Percentiles rank a stretch among this genome's conserved stretches.
These are phyloP conservation scores for Agapostemon virescens DNA, from an alignment of 2,888 invertebrate species.

Conservation along the genomic window DNA sequence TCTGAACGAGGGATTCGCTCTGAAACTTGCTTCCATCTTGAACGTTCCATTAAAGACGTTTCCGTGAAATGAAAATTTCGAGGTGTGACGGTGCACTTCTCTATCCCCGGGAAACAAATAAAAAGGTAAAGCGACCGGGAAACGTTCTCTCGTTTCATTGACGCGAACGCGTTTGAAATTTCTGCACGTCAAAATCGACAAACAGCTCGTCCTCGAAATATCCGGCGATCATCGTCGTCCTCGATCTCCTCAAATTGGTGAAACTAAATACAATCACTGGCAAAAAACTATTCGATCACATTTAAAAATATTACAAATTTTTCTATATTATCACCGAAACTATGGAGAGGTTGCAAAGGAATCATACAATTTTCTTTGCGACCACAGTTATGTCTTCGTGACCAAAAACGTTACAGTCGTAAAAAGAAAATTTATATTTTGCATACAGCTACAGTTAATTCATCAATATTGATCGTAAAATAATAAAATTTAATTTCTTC, in stretches of 20 bases:
- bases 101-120: conserved; percentile 6
- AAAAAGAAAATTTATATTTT: no score
- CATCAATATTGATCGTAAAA: no score
- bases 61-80: conserved; percentile 29
- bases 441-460: no score
- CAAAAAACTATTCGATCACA: no score
- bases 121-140: conserved; percentile 1
- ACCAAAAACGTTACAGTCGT: no score
- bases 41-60: conserved; percentile 15
- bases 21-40: conserved; percentile 17
- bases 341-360: neutral
- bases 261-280: neutral
- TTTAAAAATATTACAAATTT: no score
- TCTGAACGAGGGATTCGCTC: conserved; percentile 26
- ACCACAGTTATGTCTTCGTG: no score
- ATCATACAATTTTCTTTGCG: no score
- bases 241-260: neutral
- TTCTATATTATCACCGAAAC: neutral
- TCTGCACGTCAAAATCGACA: neutral
- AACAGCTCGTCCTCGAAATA: neutral
- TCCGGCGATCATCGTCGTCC: neutral
- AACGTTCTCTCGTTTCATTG: neutral
- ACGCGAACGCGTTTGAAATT: neutral
- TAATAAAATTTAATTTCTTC: no score
- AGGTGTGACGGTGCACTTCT: neutral